phyloP scores from a whole-genome alignment of 1,140 invertebrate genomes.

The Scaptomyza montana region DNA sequence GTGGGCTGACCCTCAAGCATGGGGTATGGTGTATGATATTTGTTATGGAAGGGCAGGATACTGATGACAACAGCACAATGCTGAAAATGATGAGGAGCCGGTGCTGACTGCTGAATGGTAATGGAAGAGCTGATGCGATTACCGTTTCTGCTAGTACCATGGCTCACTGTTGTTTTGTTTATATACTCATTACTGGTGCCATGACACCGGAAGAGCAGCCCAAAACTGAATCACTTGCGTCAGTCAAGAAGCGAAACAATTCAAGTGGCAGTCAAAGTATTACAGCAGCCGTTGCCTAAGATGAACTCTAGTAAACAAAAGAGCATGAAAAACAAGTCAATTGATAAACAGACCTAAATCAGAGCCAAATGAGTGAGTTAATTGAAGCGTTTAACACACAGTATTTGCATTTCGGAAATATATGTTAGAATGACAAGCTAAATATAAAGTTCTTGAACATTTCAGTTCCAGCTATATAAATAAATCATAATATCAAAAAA shows the following conservation, averaged over 20 bases:
- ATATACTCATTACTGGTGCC: conserved; percentile 41
- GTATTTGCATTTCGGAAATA: neutral
- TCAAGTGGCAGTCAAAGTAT: conserved; percentile 7
- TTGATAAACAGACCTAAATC: conserved; percentile 8
- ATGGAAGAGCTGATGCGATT: conserved; percentile 26
- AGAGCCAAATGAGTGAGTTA: neutral
- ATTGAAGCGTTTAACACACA: neutral
- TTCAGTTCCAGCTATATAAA: neutral
- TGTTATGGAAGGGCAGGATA: neutral
- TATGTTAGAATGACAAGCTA: neutral
- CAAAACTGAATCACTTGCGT: conserved; percentile 7
- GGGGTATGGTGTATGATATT: neutral
- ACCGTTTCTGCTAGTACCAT: neutral
- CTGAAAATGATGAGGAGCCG: conserved; percentile 35
- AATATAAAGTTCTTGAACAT: neutral
- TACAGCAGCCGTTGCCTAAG: neutral
- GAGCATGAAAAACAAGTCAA: conserved; percentile 13
- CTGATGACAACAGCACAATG: conserved; percentile 32
- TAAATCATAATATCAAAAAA: neutral
- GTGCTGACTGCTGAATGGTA: conserved; percentile 15
- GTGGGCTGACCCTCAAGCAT: neutral
- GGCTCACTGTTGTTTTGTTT: conserved; percentile 49
- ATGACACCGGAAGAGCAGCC: conserved; percentile 13
- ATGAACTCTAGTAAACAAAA: conserved; percentile 14
- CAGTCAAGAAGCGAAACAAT: conserved; percentile 15